Evolutionary conservation across 2,113 vertebrate genomes (phyloP).

Genomic region (Falco punctatus): DNA sequence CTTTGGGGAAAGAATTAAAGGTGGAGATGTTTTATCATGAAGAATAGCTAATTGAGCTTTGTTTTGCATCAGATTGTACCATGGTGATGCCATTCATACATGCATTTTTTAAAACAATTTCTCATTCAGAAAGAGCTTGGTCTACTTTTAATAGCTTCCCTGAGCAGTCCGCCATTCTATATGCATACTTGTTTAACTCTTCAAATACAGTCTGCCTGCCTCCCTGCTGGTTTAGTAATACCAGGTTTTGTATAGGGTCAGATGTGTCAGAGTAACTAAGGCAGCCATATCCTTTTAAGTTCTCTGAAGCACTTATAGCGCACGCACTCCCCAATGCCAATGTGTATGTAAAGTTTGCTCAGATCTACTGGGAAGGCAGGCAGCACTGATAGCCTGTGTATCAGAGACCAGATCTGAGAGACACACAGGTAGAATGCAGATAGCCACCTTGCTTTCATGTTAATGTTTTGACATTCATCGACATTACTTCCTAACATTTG

Average conservation of each 20-base stretch:
- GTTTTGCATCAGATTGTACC: neutral
- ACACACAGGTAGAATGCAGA: neutral
- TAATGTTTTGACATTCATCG: neutral
- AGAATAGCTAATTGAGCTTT: neutral
- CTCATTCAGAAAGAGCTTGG: neutral
- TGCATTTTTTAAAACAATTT: neutral
- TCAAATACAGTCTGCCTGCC: neutral
- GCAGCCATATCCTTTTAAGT: neutral
- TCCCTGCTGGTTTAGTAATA: rapidly evolving
- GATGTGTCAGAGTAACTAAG: neutral
- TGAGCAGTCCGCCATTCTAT: neutral
- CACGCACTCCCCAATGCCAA: rapidly evolving
- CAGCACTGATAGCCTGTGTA: neutral
- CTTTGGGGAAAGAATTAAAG: neutral
- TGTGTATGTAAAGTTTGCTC: neutral
- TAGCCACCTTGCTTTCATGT: neutral
- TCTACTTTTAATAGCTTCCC: neutral
- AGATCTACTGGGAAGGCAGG: neutral
- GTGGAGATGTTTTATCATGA: neutral
- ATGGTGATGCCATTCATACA: neutral
- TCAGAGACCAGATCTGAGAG: neutral
- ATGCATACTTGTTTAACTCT: neutral
- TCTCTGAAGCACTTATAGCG: neutral
- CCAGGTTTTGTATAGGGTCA: rapidly evolving
- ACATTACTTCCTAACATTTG: neutral